A percentile compares a stretch with the other conserved stretches of the same genome.
Evolutionary conservation across 2,888 invertebrate species (phyloP).

Genomic region (Crocallis elinguaria): DNA sequence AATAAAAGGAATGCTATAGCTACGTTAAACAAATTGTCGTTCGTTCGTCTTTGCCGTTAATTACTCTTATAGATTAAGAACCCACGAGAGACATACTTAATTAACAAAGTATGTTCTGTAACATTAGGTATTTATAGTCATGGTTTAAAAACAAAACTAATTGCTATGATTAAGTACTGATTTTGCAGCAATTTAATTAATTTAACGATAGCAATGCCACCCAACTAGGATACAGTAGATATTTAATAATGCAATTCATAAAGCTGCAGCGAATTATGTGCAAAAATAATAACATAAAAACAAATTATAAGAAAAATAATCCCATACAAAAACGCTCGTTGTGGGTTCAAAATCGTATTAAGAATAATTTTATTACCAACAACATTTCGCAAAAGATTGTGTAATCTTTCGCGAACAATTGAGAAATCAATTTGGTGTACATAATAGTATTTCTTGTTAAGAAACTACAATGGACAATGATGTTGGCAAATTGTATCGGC

Average conservation of each 20-base stretch:
- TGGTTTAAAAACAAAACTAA: too few relatives aligned
- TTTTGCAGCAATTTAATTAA: too few relatives aligned
- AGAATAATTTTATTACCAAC: constrained; percentile 13
- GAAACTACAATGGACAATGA: constrained; percentile 22
- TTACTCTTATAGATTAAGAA: constrained; percentile 20
- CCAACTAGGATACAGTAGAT: too few relatives aligned
- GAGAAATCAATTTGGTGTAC: constrained; percentile 10
- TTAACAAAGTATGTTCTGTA: not conserved
- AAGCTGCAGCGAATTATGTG: not conserved
- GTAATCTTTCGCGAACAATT: constrained; percentile 12
- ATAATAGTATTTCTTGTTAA: constrained; percentile 4
- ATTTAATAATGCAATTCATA: too few relatives aligned
- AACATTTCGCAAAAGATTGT: constrained; percentile 7
- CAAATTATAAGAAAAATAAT: not conserved
- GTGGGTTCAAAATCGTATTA: constrained; percentile 12
- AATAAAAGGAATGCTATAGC: constrained; percentile 44
- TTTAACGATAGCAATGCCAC: too few relatives aligned
- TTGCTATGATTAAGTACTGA: too few relatives aligned
- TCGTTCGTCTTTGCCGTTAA: constrained; percentile 38
- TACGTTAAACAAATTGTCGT: constrained; percentile 31
- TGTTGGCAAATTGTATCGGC: constrained; percentile 37
- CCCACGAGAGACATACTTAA: constrained; percentile 7
- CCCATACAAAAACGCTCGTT: not conserved
- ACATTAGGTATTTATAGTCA: too few relatives aligned
- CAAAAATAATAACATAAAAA: not conserved